Evolutionary conservation across 2,113 vertebrate species (phyloP).

Genomic region (Oriolus oriolus): DNA sequence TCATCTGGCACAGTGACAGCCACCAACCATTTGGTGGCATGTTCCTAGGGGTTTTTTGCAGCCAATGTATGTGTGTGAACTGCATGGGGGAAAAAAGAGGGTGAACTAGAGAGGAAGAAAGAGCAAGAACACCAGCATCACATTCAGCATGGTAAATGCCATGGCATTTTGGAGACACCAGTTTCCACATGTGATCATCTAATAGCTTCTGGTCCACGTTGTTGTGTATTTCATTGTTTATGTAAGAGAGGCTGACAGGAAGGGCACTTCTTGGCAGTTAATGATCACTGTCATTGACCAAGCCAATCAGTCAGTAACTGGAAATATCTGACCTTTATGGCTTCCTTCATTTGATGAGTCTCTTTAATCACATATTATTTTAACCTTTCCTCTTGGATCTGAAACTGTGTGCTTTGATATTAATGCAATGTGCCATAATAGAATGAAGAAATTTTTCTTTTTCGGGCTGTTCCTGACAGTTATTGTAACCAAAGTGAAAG

Average conservation of each 20-base stretch:
- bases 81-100: background rate
- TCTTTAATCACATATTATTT: conserved; percentile 15
- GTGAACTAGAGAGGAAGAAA: background rate
- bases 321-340: conserved; percentile 56
- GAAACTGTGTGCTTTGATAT: background rate
- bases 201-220: background rate
- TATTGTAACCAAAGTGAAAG: background rate
- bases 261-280: conserved; percentile 40
- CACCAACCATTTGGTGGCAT: background rate
- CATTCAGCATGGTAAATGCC: background rate
- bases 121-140: background rate
- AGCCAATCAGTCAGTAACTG: conserved; percentile 31
- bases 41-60: background rate
- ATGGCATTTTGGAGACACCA: background rate
- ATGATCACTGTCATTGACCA: conserved; percentile 43
- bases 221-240: conserved; percentile 32
- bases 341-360: conserved; percentile 17
- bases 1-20: background rate
- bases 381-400: conserved; percentile 30
- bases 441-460: background rate
- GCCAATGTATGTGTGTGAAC: background rate
- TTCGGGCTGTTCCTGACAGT: background rate
- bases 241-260: conserved; percentile 24
- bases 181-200: background rate
- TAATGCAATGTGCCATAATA: background rate